Evolutionary conservation across 2,888 invertebrate species (phyloP), one percentile per base, ranked within the genome.

Genomic region (Drosophila glabriapex): DNA sequence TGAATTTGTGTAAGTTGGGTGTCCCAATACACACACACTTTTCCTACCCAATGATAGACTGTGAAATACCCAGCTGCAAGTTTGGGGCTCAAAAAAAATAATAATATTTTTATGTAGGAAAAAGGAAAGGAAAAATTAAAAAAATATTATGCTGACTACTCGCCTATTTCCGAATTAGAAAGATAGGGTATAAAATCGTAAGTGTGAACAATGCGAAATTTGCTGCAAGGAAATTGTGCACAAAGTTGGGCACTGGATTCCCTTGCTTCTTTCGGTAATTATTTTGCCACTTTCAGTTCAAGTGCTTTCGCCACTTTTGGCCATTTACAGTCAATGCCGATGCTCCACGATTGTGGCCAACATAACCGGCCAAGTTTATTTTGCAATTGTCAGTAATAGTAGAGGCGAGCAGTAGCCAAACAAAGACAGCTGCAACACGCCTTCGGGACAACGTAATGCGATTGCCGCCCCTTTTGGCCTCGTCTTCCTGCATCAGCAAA

Each of bases 251-350:
- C 46, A 39, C 55, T 55, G 49, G 25, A 62, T 49, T 58, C 50
- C 65, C 22, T 49, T 53, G 68, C 65, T n/a, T 39, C 71, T 74
- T 80, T 85, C 58, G 83, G 85, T 88, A 85, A 85, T 85, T 85
- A 85, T 88, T 84, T 88, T 85, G 70, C 78, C 78, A 88, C 76
- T 80, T 82, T n/a, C 29, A 29, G 78, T 74, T 82, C 85, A 84
- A 84, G 70, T 70, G 78, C 78, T 76, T 58, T 80, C 68, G 70
- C 74, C 73, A 79, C 83, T 82, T 69, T 58, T 25, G 54, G 67
- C 52, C 68, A 65, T 62, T 50, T 56, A 66, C 58, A 54, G 68
- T 31, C 67, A 33, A 25, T 46, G 39, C 19, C 33, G 12, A 28
- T 29, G 56, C 49, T 60, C 54, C 54, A 46, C 49, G 33, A 54